These are phyloP conservation scores for Rhinella marina DNA, from an alignment of 2,797 vertebrate species.

Conservation along the genomic window DNA sequence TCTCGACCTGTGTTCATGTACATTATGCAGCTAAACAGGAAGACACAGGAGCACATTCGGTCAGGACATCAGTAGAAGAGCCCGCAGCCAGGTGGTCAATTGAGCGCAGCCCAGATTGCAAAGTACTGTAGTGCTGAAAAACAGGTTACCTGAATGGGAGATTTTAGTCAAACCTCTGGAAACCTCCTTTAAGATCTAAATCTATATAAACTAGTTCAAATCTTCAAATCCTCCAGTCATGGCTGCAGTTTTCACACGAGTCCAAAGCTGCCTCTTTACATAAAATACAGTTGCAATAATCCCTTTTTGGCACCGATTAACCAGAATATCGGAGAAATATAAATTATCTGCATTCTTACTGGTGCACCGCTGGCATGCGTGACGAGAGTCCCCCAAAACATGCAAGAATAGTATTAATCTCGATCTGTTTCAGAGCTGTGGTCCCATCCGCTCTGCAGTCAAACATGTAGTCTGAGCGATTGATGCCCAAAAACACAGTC, in stretches of 20 bases:
- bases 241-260: neutral
- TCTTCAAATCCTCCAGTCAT: neutral
- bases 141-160: too few species aligned
- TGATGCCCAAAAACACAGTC: conserved; percentile 87
- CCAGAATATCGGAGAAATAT: neutral
- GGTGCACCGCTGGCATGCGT: conserved; percentile 79
- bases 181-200: too few species aligned
- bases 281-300: neutral
- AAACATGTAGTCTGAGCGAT: conserved; percentile 98
- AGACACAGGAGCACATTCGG: too few species aligned
- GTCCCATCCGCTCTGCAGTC: conserved; percentile 75
- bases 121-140: too few species aligned
- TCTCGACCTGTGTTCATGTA: too few species aligned
- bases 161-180: too few species aligned
- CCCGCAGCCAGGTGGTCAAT: too few species aligned
- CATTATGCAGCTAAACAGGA: too few species aligned
- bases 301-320: too few species aligned
- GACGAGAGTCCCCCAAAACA: conserved; percentile 92
- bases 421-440: conserved; percentile 87
- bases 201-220: neutral
- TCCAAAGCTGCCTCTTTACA: neutral
- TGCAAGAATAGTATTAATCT: conserved; percentile 96
- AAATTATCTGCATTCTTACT: conserved; percentile 72
- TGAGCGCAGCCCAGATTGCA: too few species aligned
- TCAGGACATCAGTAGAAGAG: too few species aligned